Conservation (phyloP, 2,797 vertebrate genomes). For the Decapterus maruadsi region DNA sequence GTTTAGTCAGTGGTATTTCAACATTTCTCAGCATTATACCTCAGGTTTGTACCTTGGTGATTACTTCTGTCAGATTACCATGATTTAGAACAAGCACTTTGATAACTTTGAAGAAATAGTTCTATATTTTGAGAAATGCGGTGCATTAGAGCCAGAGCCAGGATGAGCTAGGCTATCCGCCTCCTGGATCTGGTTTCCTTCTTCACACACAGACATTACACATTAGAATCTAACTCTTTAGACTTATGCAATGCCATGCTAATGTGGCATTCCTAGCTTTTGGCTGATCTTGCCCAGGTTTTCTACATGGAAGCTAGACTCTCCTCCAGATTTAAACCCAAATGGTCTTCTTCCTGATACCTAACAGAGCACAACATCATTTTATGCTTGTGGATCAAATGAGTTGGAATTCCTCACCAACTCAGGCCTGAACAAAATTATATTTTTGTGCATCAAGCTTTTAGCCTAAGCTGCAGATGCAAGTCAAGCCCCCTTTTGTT, state of each 20-base stretch:
- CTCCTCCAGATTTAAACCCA: neutral
- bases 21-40: neutral
- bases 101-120: neutral
- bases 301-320: neutral
- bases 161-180: neutral
- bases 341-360: neutral
- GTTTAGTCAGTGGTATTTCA: neutral
- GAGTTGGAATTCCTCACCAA: neutral
- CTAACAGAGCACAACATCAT: conserved; percentile 7
- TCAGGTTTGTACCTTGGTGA: neutral
- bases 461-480: conserved; percentile 16
- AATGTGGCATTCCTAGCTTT: neutral
- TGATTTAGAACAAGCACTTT: neutral
- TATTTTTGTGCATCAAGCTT: conserved; percentile 11
- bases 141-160: neutral
- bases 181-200: neutral
- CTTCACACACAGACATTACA: neutral
- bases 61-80: neutral
- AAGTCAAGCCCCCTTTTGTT: conserved; percentile 18
- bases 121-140: neutral
- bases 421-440: conserved; percentile 17
- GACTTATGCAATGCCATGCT: neutral
- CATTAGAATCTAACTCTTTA: neutral
- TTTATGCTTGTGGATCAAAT: neutral
- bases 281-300: neutral